Conservation (phyloP, 2,888 invertebrate species). For the Megastigmus dorsalis region DNA sequence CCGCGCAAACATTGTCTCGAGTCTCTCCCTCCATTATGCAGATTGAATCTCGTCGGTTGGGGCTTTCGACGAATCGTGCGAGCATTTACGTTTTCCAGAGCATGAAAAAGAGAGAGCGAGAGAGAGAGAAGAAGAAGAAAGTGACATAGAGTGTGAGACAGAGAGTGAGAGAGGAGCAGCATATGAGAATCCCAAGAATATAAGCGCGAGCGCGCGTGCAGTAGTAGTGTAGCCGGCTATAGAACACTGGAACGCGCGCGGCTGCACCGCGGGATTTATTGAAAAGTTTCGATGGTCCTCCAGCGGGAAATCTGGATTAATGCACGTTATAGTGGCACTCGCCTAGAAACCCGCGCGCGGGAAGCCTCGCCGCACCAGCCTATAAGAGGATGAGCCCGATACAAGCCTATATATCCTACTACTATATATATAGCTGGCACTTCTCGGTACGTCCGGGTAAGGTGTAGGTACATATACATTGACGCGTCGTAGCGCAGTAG, state of each 20-base stretch:
- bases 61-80: conserved; percentile 50
- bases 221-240: background rate
- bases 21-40: conserved; percentile 72
- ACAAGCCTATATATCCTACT: too few relatives aligned
- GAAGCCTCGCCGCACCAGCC: background rate
- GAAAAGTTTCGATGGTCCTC: conserved; percentile 60
- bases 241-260: too few relatives aligned
- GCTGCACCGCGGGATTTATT: conserved; percentile 57
- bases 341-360: background rate
- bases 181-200: background rate
- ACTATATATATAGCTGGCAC: too few relatives aligned
- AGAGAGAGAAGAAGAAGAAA: background rate
- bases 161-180: background rate
- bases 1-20: conserved; percentile 71
- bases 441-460: too few relatives aligned
- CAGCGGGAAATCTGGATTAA: conserved; percentile 54
- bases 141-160: background rate
- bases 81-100: conserved; percentile 55
- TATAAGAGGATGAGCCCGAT: too few relatives aligned
- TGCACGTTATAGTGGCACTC: conserved; percentile 32
- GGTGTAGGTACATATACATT: too few relatives aligned
- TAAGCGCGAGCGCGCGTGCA: background rate
- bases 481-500: too few relatives aligned
- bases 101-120: conserved; percentile 5
- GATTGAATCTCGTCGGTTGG: conserved; percentile 71